These are phyloP conservation scores for Euwallacea fornicatus DNA, from an alignment of 1,140 invertebrate species.

Conservation along the genomic window DNA sequence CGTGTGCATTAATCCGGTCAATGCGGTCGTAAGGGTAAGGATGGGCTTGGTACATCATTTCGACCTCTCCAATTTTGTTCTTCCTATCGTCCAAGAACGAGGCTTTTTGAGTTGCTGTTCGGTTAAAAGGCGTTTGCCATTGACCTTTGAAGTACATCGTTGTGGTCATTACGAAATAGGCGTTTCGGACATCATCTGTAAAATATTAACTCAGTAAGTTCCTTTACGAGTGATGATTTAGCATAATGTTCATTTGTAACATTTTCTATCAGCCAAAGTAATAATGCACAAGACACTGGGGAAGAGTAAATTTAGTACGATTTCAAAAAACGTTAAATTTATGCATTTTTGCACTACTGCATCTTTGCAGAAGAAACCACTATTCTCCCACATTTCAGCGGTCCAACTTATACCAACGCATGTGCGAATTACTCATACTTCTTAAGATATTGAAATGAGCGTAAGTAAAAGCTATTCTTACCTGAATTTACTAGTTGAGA, in stretches of 20 bases:
- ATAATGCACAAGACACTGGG: background rate
- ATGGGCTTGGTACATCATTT: conserved; percentile 64
- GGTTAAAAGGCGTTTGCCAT: conserved; percentile 75
- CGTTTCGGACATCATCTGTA: conserved; percentile 56
- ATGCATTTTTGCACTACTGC: too few relatives aligned
- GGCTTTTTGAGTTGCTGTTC: conserved; percentile 58
- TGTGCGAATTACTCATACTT: too few relatives aligned
- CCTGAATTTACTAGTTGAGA: conserved; percentile 61
- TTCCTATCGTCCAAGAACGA: conserved; percentile 56
- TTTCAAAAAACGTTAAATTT: too few relatives aligned
- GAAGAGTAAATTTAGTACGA: background rate
- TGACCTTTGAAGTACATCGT: conserved; percentile 81
- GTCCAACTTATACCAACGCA: too few relatives aligned
- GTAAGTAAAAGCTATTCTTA: conserved; percentile 41
- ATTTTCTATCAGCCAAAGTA: too few relatives aligned
- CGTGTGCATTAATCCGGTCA: conserved; percentile 60
- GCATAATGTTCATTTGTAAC: too few relatives aligned
- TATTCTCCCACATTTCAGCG: background rate
- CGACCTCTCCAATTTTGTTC: conserved; percentile 57
- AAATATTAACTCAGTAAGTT: conserved; percentile 12
- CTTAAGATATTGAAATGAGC: too few relatives aligned
- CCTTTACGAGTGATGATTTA: background rate
- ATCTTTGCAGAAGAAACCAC: too few relatives aligned
- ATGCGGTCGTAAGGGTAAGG: conserved; percentile 60
- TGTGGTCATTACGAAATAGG: conserved; percentile 72